Evolutionary conservation across 2,888 invertebrate genomes (phyloP).

Genomic region (Sarcophaga caerulescens): DNA sequence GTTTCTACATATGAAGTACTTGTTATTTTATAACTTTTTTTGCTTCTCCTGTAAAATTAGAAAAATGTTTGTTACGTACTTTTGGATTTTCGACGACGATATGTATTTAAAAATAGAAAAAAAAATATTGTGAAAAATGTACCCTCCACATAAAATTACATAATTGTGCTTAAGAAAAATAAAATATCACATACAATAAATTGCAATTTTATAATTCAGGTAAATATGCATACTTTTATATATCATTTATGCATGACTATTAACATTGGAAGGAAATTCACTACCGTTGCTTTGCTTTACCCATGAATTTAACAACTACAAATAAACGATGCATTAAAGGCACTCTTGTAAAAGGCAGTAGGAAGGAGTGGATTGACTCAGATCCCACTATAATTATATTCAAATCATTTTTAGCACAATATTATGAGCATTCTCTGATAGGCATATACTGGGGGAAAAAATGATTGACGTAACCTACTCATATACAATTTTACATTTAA

Average conservation of each 20-base stretch:
- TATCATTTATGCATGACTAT: slow-evolving; percentile 18
- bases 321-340: too few species aligned
- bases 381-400: slow-evolving; percentile 41
- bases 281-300: background rate
- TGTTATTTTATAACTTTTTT: too few species aligned
- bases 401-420: slow-evolving; percentile 49
- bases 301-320: slow-evolving; percentile 38
- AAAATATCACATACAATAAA: slow-evolving; percentile 51
- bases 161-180: slow-evolving; percentile 7
- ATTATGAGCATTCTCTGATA: slow-evolving; percentile 36
- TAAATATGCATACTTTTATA: background rate
- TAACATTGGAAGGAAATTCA: slow-evolving; percentile 46
- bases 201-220: slow-evolving; percentile 38
- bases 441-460: background rate
- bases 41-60: too few species aligned
- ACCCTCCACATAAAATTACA: slow-evolving; percentile 3
- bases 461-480: slow-evolving; percentile 45
- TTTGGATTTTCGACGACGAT: too few species aligned
- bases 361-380: too few species aligned
- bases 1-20: too few species aligned
- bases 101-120: background rate
- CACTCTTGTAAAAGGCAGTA: too few species aligned
- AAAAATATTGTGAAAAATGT: background rate
- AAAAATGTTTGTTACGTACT: too few species aligned
- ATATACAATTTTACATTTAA: slow-evolving; percentile 25